Conservation (phyloP, 2,888 invertebrate genomes). For the Arge pagana region DNA sequence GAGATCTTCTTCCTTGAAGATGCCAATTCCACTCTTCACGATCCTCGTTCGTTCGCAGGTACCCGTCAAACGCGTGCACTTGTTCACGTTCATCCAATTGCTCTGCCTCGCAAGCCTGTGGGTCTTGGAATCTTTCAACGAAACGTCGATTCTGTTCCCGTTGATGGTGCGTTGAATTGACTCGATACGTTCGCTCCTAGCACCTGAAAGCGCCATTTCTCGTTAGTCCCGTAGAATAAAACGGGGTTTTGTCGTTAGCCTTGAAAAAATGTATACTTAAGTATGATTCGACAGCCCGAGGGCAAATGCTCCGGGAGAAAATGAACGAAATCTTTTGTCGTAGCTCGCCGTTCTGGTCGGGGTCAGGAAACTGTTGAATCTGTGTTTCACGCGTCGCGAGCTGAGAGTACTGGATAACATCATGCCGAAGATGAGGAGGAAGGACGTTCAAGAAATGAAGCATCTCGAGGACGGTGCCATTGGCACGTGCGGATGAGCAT, state of each 20-base stretch:
- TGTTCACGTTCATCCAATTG: conserved; percentile 89
- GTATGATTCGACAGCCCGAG: no score
- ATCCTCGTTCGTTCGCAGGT: conserved; percentile 66
- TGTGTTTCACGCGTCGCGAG: conserved; percentile 89
- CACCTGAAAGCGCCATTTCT: conserved; percentile 1
- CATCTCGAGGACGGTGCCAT: conserved; percentile 79
- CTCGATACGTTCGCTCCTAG: no score
- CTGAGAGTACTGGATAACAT: conserved; percentile 95
- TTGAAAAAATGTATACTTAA: no score
- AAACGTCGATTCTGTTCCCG: conserved; percentile 94
- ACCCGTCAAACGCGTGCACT: conserved; percentile 86
- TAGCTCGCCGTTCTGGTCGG: conserved; percentile 96
- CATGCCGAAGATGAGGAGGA: conserved; percentile 91
- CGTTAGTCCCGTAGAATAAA: no score
- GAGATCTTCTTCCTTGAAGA: neutral
- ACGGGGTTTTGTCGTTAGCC: no score
- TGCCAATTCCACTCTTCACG: no score
- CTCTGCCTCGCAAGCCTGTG: conserved; percentile 85
- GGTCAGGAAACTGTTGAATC: conserved; percentile 88
- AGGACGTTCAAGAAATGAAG: conserved; percentile 75
- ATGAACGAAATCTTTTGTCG: conserved; percentile 28
- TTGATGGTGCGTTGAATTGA: conserved; percentile 72
- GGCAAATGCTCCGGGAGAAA: no score
- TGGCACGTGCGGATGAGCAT: conserved; percentile 62
- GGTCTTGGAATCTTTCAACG: conserved; percentile 90